phyloP scores from a whole-genome alignment of 2,888 invertebrate genomes.

The Diarsia rubi region DNA sequence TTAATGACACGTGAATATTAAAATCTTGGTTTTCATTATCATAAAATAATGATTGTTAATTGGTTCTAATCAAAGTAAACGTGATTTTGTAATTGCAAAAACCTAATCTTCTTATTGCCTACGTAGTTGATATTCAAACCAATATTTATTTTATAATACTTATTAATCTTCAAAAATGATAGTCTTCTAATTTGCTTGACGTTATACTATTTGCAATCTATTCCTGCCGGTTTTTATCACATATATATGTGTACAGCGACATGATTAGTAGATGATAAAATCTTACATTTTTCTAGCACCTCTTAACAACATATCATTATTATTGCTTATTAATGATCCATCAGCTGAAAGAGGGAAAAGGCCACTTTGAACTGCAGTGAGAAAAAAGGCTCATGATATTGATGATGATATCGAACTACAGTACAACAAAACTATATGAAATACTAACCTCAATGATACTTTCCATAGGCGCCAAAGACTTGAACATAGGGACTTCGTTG shows the following conservation, averaged over 20 bases:
- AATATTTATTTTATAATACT: not conserved
- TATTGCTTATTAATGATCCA: too few relatives aligned
- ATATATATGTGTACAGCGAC: not conserved
- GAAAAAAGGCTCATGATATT: not conserved
- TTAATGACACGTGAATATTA: too few relatives aligned
- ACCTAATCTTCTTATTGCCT: not conserved
- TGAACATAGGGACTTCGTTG: constrained; percentile 69
- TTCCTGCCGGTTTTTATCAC: not conserved
- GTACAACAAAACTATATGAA: not conserved
- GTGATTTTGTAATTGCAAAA: constrained; percentile 11
- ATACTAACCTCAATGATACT: constrained; percentile 73
- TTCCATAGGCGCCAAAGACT: constrained; percentile 68
- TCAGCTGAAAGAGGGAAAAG: too few relatives aligned
- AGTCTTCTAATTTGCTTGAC: constrained; percentile 20
- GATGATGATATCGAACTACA: not conserved
- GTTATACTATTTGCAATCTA: constrained; percentile 30
- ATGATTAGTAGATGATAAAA: not conserved
- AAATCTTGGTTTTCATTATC: too few relatives aligned
- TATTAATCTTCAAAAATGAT: constrained; percentile 9
- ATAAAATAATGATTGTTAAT: too few relatives aligned
- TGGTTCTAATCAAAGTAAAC: too few relatives aligned
- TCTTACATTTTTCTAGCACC: not conserved
- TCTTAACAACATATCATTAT: not conserved
- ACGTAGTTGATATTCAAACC: not conserved
- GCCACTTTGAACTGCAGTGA: not conserved